Conservation (phyloP, 2,888 invertebrate genomes). For the Stenodema calcarata region DNA sequence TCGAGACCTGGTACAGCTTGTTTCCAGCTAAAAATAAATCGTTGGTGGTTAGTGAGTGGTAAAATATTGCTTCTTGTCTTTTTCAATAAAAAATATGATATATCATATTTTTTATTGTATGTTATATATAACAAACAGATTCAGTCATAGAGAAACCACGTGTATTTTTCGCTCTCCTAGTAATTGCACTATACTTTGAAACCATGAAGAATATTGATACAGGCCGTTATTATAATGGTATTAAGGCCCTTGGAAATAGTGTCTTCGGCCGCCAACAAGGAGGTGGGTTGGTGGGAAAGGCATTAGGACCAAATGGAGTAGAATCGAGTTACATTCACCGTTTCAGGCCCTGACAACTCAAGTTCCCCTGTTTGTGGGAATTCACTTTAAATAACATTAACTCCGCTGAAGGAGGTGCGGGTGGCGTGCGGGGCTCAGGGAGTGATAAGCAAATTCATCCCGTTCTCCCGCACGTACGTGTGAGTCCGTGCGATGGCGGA, state of each 20-base stretch:
- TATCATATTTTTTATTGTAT: no score
- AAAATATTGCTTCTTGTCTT: no score
- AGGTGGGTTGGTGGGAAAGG: slow-evolving; percentile 23
- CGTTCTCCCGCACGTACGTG: slow-evolving; percentile 4
- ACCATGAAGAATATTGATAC: slow-evolving; percentile 43
- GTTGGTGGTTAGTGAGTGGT: no score
- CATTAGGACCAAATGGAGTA: slow-evolving; percentile 46
- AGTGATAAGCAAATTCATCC: slow-evolving; percentile 37
- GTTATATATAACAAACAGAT: neutral
- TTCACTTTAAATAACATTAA: slow-evolving; percentile 46
- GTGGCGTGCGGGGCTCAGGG: neutral
- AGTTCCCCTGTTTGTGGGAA: slow-evolving; percentile 45
- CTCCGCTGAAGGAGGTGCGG: slow-evolving; percentile 11
- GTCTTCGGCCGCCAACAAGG: slow-evolving; percentile 21
- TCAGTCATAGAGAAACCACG: slow-evolving; percentile 8
- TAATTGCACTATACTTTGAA: slow-evolving; percentile 32
- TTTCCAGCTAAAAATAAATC: no score
- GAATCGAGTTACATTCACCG: slow-evolving; percentile 45
- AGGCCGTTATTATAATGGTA: slow-evolving; percentile 46
- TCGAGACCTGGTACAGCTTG: no score
- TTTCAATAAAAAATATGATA: no score
- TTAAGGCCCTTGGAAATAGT: slow-evolving; percentile 32
- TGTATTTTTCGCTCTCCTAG: neutral
- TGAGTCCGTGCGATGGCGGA: neutral
- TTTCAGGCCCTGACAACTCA: slow-evolving; percentile 37